Base-by-base conservation (phyloP, 2,888 invertebrate species). In the Cenopis cana region DNA sequence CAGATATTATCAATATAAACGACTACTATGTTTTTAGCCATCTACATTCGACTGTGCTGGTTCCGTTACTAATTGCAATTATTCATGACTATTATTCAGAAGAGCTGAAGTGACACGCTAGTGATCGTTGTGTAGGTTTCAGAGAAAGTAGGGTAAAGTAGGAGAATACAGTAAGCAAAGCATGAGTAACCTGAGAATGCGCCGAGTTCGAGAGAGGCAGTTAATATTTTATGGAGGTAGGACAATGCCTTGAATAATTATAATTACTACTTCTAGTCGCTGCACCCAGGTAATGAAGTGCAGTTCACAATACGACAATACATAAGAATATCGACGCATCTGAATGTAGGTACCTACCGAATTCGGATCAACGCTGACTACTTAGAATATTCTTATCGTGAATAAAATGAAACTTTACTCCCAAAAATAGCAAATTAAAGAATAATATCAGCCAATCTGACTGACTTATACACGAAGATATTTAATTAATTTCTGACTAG, bases 141-240 rank as follows among this genome's bases (percentile, higher is more conserved):
- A 55, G 60, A 71, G 71, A 71, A 70, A 70, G 70, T 59, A 50
- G 49, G 69, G 38, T 68, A 59, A 50, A 69, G 57, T 52, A 50
- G 38, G 49, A 60, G 57, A 50, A 57, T 64, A 38, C 50, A 64
- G 38, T 55, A 18, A 20, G 41, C 59, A 41, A n/a, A 41, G 59
- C 41, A 57, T 38, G 20, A 65, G 70, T 70, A 70, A 70, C 41
- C 70, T 52, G 59, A 70, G 65, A 59, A 70, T 65, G 20, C 52
- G 29, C 59, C 20, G 60, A 33, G 66, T 71, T 70, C 54, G 55
- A 55, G 60, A 71, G 36, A 38, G 54, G 49, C 20, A 33, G 66
- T 71, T 55, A 60, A 66, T 66, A 66, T 71, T 66, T 65, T 60
- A 71, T 60, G 46, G 36, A 54, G 54, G 46, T 55, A 46, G 54